Evolutionary conservation across 2,888 invertebrate genomes (phyloP), one percentile per base, ranked within the genome.

Genomic region (Embidobia sp.): DNA sequence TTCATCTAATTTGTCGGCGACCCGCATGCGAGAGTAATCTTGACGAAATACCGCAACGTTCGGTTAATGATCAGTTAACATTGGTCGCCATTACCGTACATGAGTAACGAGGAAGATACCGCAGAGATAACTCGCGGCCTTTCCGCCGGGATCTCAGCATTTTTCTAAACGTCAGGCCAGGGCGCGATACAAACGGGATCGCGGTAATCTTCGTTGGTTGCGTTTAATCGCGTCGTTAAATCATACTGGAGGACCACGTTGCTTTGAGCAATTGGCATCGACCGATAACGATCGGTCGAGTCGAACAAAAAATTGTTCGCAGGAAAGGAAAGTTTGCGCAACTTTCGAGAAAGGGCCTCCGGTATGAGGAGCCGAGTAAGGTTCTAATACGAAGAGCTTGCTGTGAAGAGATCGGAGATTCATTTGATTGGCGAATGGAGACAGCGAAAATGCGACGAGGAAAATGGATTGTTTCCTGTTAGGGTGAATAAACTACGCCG

Each of bases 11-110:
- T 84, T 83, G 82, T 79, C 76, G 55, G 46, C 69, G 69, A 64
- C 85, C 84, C 85, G 85, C 85, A 85, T 84, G 79, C 78, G 79
- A 80, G 73, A 53, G 66, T 85, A 85, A 85, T 83, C 85, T 75
- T 85, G 85, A 85, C 83, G 79, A 79, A 85, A 81, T 83, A 83
- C 74, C 51, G 57, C 78, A 70, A 76, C 72, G 67, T 79, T 75
- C 72, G 72, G 57, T 76, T 76, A 55, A 66, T 75, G 66, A 63
- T 79, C 63, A 40, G 72, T 69, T 79, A 77, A 80, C 72, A 80
- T 66, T 48, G 69, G 66, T 49, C 67, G 63, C 70, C 63, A 59
- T 78, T 76, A 79, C 35, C 51, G 73, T 69, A 49, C 63, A 63
- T 55, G 64, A 73, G 61, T 76, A 73, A 59, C 35, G 69, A 73